Conservation (phyloP, 2,113 vertebrate species). For the Formicarius rufipectus region DNA sequence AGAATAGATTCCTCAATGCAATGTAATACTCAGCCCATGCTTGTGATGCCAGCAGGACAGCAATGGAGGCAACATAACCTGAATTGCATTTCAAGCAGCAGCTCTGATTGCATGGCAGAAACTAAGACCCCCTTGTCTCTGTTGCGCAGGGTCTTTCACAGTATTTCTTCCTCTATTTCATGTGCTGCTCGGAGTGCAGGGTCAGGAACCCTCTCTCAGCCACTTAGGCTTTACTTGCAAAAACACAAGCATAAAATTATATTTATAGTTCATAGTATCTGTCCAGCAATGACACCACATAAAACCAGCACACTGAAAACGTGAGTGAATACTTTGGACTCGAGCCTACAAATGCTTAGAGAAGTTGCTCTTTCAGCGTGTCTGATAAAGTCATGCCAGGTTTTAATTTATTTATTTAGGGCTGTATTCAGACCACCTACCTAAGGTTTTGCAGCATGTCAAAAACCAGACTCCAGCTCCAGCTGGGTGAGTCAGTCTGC, state of each 20-base stretch:
- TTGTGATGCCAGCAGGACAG: conserved; percentile 24
- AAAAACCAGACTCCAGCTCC: background rate
- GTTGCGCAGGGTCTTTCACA: background rate
- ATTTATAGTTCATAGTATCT: conserved; percentile 27
- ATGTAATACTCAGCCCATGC: background rate
- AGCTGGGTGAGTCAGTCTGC: background rate
- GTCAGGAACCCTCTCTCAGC: background rate
- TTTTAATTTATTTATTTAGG: conserved; percentile 56
- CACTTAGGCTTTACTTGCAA: conserved; percentile 30
- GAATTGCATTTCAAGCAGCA: background rate
- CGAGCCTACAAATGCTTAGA: conserved; percentile 15
- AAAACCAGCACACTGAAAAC: conserved; percentile 52
- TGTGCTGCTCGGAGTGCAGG: background rate
- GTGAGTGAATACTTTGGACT: conserved; percentile 31
- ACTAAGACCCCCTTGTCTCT: conserved; percentile 1
- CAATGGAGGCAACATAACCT: background rate
- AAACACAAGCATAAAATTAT: conserved; percentile 48
- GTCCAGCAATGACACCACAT: conserved; percentile 60
- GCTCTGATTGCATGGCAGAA: background rate
- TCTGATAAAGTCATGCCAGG: conserved; percentile 54
- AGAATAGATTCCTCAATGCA: background rate
- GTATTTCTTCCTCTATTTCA: conserved; percentile 16
- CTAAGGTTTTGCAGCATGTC: background rate
- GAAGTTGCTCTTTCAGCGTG: conserved; percentile 45
- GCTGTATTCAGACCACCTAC: conserved; percentile 50